A percentile compares a stretch with the other conserved stretches of the same genome.
These are phyloP conservation scores for Ahaetulla prasina DNA, from an alignment of 2,113 vertebrate genomes.

Conservation along the genomic window DNA sequence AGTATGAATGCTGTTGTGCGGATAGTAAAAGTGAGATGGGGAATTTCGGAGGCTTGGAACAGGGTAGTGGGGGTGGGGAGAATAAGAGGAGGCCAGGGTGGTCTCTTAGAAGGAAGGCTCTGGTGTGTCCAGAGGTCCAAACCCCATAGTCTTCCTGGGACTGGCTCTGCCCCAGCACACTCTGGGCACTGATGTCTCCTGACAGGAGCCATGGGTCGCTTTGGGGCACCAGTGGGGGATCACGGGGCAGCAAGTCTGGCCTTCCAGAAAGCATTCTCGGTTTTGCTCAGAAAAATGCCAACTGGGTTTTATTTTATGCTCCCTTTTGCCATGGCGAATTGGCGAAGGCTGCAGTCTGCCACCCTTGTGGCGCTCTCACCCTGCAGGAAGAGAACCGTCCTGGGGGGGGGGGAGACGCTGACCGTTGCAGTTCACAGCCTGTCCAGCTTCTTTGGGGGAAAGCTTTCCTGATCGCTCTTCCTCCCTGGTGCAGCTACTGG, in stretches of 20 bases:
- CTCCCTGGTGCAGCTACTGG: background rate
- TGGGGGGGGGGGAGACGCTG: background rate
- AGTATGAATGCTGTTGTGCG: background rate
- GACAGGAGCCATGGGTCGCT: no score
- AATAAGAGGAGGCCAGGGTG: no score
- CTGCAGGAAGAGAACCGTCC: no score
- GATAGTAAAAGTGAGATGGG: background rate
- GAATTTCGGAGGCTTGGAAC: background rate
- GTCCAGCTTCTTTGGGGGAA: background rate
- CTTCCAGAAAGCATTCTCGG: background rate
- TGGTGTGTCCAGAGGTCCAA: background rate
- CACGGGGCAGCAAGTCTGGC: background rate
- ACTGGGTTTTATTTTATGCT: background rate
- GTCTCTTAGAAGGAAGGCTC: no score
- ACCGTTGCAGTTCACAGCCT: background rate
- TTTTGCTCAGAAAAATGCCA: background rate
- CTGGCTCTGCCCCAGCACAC: no score
- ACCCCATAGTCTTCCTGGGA: background rate
- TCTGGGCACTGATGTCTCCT: no score
- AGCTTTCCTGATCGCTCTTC: no score
- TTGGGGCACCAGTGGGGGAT: background rate
- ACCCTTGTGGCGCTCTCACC: background rate
- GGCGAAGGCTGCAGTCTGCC: background rate
- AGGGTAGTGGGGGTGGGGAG: background rate
- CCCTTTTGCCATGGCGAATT: background rate